Percentiles rank a stretch among this genome's conserved stretches.
phyloP scores from a whole-genome alignment of 2,888 invertebrate genomes.

The Beris morrisii region DNA sequence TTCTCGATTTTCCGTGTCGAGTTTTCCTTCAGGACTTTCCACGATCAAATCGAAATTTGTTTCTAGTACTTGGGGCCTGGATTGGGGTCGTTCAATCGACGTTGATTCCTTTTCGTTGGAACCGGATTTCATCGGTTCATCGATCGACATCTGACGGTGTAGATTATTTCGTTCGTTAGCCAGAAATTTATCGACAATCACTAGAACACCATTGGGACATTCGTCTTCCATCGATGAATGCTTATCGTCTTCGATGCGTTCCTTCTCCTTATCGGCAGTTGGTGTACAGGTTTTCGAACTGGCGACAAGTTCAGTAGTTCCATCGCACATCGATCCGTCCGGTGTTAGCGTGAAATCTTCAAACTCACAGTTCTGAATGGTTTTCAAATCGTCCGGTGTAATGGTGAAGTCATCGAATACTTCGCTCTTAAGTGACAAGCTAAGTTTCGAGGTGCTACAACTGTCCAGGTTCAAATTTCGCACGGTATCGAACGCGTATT shows the following conservation, averaged over 20 bases:
- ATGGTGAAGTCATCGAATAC: constrained; percentile 42
- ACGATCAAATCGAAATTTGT: constrained; percentile 20
- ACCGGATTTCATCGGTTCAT: neutral
- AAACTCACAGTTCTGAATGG: constrained; percentile 40
- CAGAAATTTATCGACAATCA: constrained; percentile 40
- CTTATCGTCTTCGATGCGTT: neutral
- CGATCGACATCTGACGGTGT: constrained; percentile 14
- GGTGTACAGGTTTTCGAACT: constrained; percentile 7
- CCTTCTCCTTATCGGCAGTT: neutral
- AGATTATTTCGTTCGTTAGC: constrained; percentile 35
- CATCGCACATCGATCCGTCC: constrained; percentile 40
- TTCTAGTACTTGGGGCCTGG: constrained; percentile 2
- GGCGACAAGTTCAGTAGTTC: constrained; percentile 17
- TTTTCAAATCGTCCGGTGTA: constrained; percentile 39
- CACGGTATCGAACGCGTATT: constrained; percentile 43
- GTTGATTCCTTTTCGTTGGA: neutral
- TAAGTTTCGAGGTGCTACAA: constrained; percentile 43
- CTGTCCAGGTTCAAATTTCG: constrained; percentile 42
- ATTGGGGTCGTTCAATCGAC: neutral
- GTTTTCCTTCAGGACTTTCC: too few relatives aligned
- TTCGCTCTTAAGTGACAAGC: constrained; percentile 42
- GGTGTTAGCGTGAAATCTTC: constrained; percentile 44
- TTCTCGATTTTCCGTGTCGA: neutral
- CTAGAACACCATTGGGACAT: constrained; percentile 15
- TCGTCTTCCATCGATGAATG: constrained; percentile 13